A percentile compares a stretch with the other conserved stretches of the same genome.
These are phyloP conservation scores for Pycnonotus jocosus DNA, from an alignment of 2,113 vertebrate species.

Conservation along the genomic window DNA sequence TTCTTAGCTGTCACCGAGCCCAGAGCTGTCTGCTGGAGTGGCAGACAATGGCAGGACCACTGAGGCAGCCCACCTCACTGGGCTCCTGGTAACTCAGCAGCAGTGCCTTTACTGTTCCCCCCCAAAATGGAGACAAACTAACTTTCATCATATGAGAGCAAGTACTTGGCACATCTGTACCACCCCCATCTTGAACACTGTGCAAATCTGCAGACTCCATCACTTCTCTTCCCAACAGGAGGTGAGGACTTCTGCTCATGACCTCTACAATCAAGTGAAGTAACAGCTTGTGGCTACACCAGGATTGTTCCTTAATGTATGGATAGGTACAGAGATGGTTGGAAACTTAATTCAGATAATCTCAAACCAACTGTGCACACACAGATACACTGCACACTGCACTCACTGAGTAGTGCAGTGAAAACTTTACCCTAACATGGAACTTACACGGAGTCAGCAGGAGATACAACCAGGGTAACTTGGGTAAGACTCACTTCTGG, in stretches of 20 bases:
- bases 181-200: not conserved
- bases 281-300: not conserved
- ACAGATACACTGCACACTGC: not conserved
- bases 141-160: not conserved
- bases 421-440: not conserved
- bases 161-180: not conserved
- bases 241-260: not conserved
- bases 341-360: not conserved
- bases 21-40: not conserved
- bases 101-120: not conserved
- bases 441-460: not conserved
- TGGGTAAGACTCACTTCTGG: not conserved
- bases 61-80: not conserved
- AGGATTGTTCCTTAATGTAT: not conserved
- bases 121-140: not conserved
- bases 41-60: not conserved
- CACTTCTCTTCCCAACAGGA: not conserved
- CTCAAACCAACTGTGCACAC: not conserved
- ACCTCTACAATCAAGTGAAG: not conserved
- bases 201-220: not conserved
- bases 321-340: not conserved
- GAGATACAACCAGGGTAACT: not conserved
- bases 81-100: not conserved
- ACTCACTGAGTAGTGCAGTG: not conserved
- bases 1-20: not conserved